These are phyloP conservation scores for Fulica atra DNA, from an alignment of 2,113 vertebrate genomes.

Conservation along the genomic window DNA sequence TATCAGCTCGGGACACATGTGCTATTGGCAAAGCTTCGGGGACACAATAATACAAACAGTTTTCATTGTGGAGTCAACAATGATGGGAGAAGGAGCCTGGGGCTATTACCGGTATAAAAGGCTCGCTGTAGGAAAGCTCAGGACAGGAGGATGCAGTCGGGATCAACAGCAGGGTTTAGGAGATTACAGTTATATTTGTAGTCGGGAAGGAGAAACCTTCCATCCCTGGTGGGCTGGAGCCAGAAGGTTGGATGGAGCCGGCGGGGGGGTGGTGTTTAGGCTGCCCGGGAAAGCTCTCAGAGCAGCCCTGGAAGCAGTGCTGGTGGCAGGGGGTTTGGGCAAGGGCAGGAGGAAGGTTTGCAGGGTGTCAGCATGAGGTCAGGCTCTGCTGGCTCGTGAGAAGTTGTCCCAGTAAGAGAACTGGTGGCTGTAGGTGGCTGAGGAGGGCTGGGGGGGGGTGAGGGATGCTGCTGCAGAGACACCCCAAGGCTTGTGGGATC, in stretches of 20 bases:
- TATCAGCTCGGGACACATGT: slow-evolving; percentile 84
- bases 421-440: too few relatives aligned
- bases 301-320: neutral
- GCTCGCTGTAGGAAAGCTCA: slow-evolving; percentile 38
- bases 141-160: slow-evolving; percentile 59
- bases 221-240: slow-evolving; percentile 38
- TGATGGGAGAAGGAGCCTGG: slow-evolving; percentile 71
- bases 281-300: neutral
- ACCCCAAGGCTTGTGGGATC: accelerated
- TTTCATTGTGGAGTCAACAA: slow-evolving; percentile 73
- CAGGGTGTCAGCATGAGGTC: neutral
- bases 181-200: slow-evolving; percentile 53
- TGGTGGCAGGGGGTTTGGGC: slow-evolving; percentile 23
- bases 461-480: neutral
- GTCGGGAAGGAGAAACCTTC: slow-evolving; percentile 55
- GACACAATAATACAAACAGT: slow-evolving; percentile 74
- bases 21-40: slow-evolving; percentile 75
- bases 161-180: slow-evolving; percentile 47
- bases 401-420: neutral
- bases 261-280: neutral
- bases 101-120: slow-evolving; percentile 52
- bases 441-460: neutral
- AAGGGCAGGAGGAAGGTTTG: neutral
- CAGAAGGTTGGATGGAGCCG: slow-evolving; percentile 27
- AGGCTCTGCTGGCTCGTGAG: accelerated